Evolutionary conservation across 2,888 invertebrate genomes (phyloP), one percentile per base, ranked within the genome.

Genomic region (Epinotia brunnichana): DNA sequence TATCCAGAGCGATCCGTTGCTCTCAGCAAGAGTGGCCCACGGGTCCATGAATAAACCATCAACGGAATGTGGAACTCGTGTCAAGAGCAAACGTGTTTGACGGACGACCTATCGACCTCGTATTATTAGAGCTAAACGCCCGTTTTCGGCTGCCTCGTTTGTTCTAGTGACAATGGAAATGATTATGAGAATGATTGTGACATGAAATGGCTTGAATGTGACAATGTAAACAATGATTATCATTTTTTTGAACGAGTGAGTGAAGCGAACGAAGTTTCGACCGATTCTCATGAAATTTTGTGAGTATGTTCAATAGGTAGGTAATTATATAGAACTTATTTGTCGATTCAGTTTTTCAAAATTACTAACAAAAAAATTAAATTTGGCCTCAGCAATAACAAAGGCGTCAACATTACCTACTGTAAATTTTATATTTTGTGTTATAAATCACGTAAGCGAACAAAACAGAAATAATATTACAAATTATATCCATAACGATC

Each of bases 11-110:
- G 80, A 81, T 82, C 83, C 80, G 80, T 82, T 82, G 82, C 85
- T 82, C 83, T 85, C 80, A 60, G 56, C 56, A 61, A 51, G 57
- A 74, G 70, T 68, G 63, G 70, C 66, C 72, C 74, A 68, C 73
- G 64, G 77, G 78, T 78, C 81, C 77, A 89, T 89, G 89, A 88
- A 89, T 89, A 88, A 89, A 88, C 86, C 89, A 89, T 88, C 75
- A 79, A 75, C 76, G 78, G 85, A 86, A 89, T 89, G 89, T 87
- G 87, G 86, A 85, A 83, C 86, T 84, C 87, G 78, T 88, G 88
- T 89, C 85, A 83, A 87, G 87, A 80, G 83, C 74, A 80, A 81
- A 77, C 82, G 80, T 85, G 86, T 77, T 87, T 87, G 87, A 88
- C 83, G 82, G 84, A 85, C 80, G 83, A 80, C 78, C 80, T 81